Conservation (phyloP, 2,113 vertebrate species). For the Choloepus hoffmanni region DNA sequence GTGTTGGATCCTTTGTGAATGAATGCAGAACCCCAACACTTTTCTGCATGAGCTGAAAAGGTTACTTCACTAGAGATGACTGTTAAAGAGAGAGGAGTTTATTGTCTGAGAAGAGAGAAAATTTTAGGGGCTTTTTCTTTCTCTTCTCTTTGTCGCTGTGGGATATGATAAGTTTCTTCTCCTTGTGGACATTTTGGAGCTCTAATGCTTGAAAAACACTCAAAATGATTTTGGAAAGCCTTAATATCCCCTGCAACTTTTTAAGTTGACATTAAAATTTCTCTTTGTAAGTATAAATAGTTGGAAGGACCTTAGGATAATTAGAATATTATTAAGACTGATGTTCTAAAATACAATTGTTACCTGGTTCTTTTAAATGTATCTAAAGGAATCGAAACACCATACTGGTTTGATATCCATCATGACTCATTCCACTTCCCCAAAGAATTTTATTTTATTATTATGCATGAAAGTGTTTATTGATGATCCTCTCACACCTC, state of each 20-base stretch:
- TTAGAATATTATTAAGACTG: background rate
- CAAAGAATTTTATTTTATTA: constrained; percentile 5
- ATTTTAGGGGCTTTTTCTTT: background rate
- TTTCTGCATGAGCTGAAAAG: background rate
- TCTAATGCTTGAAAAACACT: background rate
- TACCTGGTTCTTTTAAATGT: background rate
- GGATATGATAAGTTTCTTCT: constrained; percentile 11
- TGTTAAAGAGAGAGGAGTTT: background rate
- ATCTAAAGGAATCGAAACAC: constrained; percentile 7
- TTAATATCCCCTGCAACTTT: background rate
- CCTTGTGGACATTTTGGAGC: background rate
- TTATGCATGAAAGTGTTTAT: background rate
- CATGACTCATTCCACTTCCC: background rate
- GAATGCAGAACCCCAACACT: background rate
- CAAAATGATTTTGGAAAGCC: constrained; percentile 46
- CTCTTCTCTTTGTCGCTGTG: background rate
- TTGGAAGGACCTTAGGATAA: background rate
- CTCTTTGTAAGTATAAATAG: background rate
- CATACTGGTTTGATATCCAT: background rate
- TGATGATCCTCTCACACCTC: background rate
- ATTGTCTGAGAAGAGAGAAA: background rate
- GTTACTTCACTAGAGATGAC: background rate
- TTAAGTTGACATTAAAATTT: constrained; percentile 12
- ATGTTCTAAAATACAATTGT: background rate
- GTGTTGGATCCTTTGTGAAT: background rate